Evolutionary conservation across 2,113 vertebrate species (phyloP).

Genomic region (Hydropotes inermis): DNA sequence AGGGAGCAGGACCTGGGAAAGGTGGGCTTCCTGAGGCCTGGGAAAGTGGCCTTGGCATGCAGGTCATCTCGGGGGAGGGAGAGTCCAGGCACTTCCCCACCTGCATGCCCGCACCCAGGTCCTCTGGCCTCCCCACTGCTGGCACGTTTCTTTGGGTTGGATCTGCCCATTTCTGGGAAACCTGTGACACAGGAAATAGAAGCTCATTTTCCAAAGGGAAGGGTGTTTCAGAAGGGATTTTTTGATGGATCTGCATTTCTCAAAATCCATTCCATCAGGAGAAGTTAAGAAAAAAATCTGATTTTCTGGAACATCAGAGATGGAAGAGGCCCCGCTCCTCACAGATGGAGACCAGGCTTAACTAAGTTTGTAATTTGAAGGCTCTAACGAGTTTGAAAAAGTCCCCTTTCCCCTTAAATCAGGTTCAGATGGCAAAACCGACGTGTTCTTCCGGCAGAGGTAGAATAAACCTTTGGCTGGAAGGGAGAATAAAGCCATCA

Average conservation of each 20-base stretch:
- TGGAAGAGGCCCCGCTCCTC: fast-evolving
- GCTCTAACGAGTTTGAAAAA: background rate
- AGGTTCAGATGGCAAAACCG: background rate
- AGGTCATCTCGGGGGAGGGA: fast-evolving
- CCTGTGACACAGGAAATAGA: background rate
- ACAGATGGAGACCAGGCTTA: background rate
- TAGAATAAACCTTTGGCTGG: background rate
- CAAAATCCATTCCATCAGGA: background rate
- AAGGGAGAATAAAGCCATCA: background rate
- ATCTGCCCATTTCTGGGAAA: fast-evolving
- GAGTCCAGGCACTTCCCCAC: fast-evolving
- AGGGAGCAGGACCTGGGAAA: fast-evolving
- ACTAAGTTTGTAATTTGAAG: background rate
- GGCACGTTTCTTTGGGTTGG: background rate
- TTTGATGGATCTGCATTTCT: background rate
- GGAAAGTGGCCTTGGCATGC: too few species aligned
- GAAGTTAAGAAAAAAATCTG: background rate
- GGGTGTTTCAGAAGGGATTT: background rate
- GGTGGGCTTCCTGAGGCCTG: background rate
- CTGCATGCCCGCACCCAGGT: fast-evolving
- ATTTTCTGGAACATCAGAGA: background rate
- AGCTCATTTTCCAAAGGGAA: background rate
- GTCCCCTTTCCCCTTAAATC: background rate
- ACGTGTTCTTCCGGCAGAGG: background rate
- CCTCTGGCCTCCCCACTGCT: fast-evolving